Evolutionary conservation across 2,113 vertebrate species (phyloP).

Genomic region (Morphnarchus princeps): DNA sequence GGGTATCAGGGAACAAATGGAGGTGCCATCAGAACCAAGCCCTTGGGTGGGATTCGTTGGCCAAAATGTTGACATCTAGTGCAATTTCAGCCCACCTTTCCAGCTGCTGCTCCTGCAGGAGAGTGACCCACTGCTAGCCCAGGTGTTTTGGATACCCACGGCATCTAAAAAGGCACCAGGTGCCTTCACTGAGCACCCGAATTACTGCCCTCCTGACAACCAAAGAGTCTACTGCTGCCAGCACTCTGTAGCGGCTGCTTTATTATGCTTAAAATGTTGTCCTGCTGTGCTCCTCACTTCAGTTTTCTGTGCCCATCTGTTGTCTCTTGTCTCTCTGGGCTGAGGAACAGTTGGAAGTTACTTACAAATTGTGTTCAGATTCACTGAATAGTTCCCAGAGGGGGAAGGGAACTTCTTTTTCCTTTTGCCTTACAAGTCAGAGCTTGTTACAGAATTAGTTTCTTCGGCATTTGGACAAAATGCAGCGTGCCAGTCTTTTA

Average conservation of each 20-base stretch:
- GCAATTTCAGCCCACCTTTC: background rate
- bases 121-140: background rate
- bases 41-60: background rate
- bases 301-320: slow-evolving; percentile 3
- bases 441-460: background rate
- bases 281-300: background rate
- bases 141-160: background rate
- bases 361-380: background rate
- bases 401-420: background rate
- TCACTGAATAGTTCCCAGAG: background rate
- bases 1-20: background rate
- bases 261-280: background rate
- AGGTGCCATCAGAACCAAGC: background rate
- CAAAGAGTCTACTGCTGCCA: background rate
- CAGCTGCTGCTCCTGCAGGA: background rate
- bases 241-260: background rate
- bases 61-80: fast-evolving
- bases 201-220: background rate
- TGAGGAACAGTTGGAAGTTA: background rate
- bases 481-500: fast-evolving
- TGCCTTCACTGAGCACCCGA: background rate
- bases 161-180: background rate
- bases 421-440: background rate
- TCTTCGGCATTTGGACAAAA: background rate
- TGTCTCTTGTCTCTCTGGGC: background rate